Conservation (phyloP, 1,140 invertebrate genomes). For the Diprion similis region DNA sequence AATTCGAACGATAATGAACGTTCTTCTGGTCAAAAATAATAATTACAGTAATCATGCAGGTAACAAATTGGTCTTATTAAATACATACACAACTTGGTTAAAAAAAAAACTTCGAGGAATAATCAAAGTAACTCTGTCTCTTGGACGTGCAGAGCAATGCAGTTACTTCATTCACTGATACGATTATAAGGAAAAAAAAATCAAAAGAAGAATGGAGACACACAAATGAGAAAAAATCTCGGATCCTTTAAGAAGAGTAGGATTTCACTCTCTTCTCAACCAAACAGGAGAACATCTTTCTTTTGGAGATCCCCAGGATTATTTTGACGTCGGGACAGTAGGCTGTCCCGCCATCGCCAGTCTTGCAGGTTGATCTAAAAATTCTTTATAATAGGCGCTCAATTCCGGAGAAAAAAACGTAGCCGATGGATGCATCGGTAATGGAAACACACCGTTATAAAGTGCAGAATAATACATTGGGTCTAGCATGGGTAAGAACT, state of each 20-base stretch:
- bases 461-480: slow-evolving; percentile 57
- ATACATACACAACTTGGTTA: not conserved
- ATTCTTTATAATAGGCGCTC: slow-evolving; percentile 58
- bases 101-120: too few relatives aligned
- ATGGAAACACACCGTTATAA: slow-evolving; percentile 56
- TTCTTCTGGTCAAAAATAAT: not conserved
- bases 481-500: slow-evolving; percentile 56
- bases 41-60: not conserved
- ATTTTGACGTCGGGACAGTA: slow-evolving; percentile 57
- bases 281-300: not conserved
- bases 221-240: too few relatives aligned
- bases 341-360: slow-evolving; percentile 50
- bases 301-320: slow-evolving; percentile 27
- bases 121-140: not conserved
- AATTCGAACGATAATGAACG: not conserved
- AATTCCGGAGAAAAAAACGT: slow-evolving; percentile 54
- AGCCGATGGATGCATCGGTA: slow-evolving; percentile 42
- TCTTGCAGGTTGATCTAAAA: slow-evolving; percentile 52
- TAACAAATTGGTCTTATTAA: not conserved
- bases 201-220: not conserved
- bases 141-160: too few relatives aligned
- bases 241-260: not conserved
- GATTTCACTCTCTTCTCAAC: not conserved
- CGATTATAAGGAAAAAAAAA: not conserved
- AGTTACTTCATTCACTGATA: not conserved